phyloP scores from a whole-genome alignment of 2,797 vertebrate genomes.

The Hypotaenidia okinawae region DNA sequence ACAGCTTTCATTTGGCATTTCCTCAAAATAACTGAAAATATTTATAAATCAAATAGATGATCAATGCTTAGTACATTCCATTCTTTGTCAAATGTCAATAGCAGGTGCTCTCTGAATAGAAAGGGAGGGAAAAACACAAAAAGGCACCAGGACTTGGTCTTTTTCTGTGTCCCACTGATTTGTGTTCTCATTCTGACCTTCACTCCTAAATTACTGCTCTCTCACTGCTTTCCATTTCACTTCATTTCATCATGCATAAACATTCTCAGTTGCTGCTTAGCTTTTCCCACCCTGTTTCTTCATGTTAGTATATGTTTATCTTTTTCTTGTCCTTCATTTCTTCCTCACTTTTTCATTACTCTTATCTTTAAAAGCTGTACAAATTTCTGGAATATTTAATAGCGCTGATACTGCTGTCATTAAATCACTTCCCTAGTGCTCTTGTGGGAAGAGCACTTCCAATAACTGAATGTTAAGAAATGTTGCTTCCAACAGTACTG shows the following conservation, averaged over 20 bases:
- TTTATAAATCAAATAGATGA: neutral
- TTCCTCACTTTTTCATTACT: neutral
- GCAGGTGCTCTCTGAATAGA: neutral
- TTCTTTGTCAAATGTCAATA: neutral
- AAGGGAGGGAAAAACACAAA: neutral
- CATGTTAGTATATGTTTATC: neutral
- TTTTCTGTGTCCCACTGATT: neutral
- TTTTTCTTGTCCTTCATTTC: neutral
- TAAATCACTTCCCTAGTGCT: neutral
- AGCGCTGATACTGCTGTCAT: neutral
- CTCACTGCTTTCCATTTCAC: neutral
- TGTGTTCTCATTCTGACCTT: neutral
- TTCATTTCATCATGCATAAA: neutral
- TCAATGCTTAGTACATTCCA: neutral
- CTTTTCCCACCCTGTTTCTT: neutral
- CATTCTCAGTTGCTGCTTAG: neutral
- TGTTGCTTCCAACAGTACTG: neutral
- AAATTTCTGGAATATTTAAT: neutral
- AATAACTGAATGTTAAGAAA: neutral
- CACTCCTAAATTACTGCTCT: neutral
- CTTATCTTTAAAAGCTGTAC: neutral
- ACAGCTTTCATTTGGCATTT: neutral
- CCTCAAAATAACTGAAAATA: conserved; percentile 7
- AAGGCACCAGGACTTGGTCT: neutral
- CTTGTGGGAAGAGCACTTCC: neutral